Evolutionary conservation across 2,113 vertebrate genomes (phyloP), one percentile per base, ranked within the genome.

Genomic region (Neogale vison): DNA sequence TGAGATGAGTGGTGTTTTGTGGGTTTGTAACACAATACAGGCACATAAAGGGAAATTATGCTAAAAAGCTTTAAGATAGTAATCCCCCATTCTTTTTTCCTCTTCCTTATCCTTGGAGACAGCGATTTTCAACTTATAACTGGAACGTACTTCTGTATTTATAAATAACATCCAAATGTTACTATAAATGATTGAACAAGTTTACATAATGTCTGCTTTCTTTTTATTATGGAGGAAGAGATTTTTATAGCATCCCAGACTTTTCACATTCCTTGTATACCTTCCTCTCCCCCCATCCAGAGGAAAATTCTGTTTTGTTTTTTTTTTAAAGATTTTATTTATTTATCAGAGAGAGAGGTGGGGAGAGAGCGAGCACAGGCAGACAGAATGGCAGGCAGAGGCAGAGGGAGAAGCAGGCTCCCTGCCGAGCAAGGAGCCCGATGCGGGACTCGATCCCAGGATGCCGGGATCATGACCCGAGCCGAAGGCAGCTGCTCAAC

Each of bases 81-180:
- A 95, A 31, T 76, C 6, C 59, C 14, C 52, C 26, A 50, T 39
- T 65, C 55, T 8, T 92, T 45, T 84, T 84, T 71, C 15, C 50
- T n/a, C 36, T 81, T 92, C 7, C 23, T 92, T 15, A 91, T 79
- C 31, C 34, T 10, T 39, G 77, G n/a, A 92, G 57, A 23, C n/a
- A 93, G 36, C 69, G 34, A 42, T 82, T 91, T 95, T 95, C 45
- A 92, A 86, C 59, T 91, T 96, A 69, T 18, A 83, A 80, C 65
- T 94, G 79, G 72, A 50, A 65, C 34, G n/a, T 82, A 82, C 3
- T 3, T 86, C 15, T 17, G 23, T 80, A 61, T 86, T 96, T 87
- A 76, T 57, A 94, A 92, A 57, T 96, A 67, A 84, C 83, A 92
- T 42, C 14, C 76, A 84, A 63, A 80, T 81, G 42, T n/a, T 91